phyloP scores from a whole-genome alignment of 2,888 invertebrate species.

The Metopia argyrocephala region DNA sequence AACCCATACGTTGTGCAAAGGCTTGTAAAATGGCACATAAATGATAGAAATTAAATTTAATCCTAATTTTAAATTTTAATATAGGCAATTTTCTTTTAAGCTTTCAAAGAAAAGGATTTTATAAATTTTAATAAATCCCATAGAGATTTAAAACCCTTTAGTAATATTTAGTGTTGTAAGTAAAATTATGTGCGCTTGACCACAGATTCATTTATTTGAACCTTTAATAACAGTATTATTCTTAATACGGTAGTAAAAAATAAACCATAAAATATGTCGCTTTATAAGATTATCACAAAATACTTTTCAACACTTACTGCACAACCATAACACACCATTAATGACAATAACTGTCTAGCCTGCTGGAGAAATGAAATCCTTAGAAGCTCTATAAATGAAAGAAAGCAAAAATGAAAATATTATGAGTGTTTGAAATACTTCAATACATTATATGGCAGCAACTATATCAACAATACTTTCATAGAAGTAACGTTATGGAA shows the following conservation, averaged over 20 bases:
- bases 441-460: neutral
- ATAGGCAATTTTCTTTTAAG: no score
- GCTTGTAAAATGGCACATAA: neutral
- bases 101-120: no score
- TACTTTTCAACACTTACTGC: neutral
- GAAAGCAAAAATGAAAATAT: neutral
- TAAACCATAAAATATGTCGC: neutral
- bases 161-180: no score
- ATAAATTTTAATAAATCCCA: no score
- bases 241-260: neutral
- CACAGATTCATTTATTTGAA: neutral
- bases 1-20: neutral
- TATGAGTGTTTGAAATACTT: neutral
- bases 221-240: neutral
- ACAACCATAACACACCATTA: constrained; percentile 1
- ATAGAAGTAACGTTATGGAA: neutral
- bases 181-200: neutral
- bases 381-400: neutral
- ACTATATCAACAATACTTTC: neutral
- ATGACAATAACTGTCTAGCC: neutral
- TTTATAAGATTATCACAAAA: constrained; percentile 8
- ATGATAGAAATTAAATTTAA: neutral
- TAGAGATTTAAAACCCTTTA: no score
- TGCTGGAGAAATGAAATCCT: neutral
- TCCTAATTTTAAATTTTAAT: neutral